Conservation (phyloP, 2,888 invertebrate genomes). For the Nemotelus pantherinus region DNA sequence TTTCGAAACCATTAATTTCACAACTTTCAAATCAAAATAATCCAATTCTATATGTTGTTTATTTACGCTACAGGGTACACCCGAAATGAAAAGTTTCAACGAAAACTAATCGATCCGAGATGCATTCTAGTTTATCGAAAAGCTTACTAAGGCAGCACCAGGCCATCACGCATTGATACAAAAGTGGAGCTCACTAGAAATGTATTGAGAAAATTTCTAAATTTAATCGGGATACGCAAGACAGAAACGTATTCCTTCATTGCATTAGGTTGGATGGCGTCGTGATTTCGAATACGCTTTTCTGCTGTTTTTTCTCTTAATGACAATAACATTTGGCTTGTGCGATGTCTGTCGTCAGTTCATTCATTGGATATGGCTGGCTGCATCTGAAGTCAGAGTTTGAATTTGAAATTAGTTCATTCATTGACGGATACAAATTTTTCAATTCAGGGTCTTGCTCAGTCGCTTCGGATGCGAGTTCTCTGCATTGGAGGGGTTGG, state of each 20-base stretch:
- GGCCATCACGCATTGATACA: background rate
- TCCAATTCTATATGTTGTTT: no score
- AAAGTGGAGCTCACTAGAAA: slow-evolving; percentile 30
- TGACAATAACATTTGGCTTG: slow-evolving; percentile 31
- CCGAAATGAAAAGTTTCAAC: no score
- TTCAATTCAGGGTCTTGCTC: slow-evolving; percentile 26
- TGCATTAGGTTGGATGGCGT: background rate
- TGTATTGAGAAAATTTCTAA: slow-evolving; percentile 49
- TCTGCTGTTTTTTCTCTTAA: background rate
- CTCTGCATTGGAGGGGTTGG: no score
- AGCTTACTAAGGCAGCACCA: background rate
- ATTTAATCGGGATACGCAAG: slow-evolving; percentile 43
- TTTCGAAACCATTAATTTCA: no score
- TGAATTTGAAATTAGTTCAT: background rate
- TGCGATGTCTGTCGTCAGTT: slow-evolving; percentile 26
- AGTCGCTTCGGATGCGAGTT: background rate
- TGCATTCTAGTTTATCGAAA: background rate
- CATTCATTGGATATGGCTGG: background rate
- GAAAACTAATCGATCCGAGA: background rate
- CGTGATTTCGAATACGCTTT: no score
- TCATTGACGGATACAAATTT: slow-evolving; percentile 2
- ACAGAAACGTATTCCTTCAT: background rate
- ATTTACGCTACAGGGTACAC: no score
- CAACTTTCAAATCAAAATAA: no score
- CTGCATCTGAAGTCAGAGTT: slow-evolving; percentile 7